Conservation (phyloP, 1,140 invertebrate species). For the Pogonus chalceus region DNA sequence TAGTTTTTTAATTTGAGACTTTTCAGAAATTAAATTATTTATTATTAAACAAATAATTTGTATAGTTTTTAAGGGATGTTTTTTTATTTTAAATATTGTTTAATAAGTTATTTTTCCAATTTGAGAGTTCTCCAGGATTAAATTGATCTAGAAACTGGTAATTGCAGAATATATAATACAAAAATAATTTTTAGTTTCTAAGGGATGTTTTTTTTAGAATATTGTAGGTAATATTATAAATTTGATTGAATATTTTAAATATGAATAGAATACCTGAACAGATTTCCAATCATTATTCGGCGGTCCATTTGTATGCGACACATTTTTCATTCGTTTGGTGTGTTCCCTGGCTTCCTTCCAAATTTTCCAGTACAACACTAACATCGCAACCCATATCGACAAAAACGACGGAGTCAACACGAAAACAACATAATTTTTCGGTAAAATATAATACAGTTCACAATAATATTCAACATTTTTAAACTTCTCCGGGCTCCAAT, state of each 20-base stretch:
- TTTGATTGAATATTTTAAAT: conserved; percentile 6
- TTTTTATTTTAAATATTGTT: too few relatives aligned
- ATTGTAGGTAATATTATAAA: too few relatives aligned
- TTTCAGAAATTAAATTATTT: too few relatives aligned
- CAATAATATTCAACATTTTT: conserved; percentile 25
- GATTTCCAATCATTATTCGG: conserved; percentile 50
- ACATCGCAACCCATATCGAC: conserved; percentile 58
- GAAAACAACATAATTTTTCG: conserved; percentile 49
- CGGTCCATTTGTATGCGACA: conserved; percentile 21
- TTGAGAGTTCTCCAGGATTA: background rate
- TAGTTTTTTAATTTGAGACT: too few relatives aligned
- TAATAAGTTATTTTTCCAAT: too few relatives aligned
- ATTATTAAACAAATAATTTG: too few relatives aligned
- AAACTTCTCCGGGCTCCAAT: conserved; percentile 46
- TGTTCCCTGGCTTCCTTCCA: conserved; percentile 60
- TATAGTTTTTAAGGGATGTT: too few relatives aligned
- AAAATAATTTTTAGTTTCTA: too few relatives aligned
- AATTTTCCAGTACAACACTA: conserved; percentile 62
- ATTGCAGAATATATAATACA: too few relatives aligned
- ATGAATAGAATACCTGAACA: conserved; percentile 42
- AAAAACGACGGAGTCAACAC: conserved; percentile 57
- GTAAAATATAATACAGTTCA: conserved; percentile 33
- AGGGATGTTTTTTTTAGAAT: too few relatives aligned
- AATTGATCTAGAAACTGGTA: too few relatives aligned
- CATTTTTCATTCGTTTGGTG: conserved; percentile 47